These are phyloP conservation scores for Venustoraphidia nigricollis DNA, from an alignment of 2,888 invertebrate genomes.

Conservation along the genomic window DNA sequence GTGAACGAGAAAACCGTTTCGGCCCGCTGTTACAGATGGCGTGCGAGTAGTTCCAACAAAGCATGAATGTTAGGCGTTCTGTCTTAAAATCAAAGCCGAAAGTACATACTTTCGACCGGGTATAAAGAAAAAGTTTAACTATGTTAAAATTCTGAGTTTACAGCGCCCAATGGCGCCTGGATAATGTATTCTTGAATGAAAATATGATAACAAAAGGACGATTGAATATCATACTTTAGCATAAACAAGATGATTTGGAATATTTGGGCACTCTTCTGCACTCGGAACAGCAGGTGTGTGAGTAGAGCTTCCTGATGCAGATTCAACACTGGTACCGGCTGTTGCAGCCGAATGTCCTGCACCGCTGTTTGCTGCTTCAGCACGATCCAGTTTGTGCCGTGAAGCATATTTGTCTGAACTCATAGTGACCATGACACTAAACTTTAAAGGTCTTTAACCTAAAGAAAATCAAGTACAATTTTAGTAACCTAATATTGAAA, in stretches of 20 bases:
- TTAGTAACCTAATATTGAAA: too few species aligned
- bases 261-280: conserved; percentile 71
- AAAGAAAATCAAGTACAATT: too few species aligned
- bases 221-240: conserved; percentile 1
- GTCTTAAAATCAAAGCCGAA: too few species aligned
- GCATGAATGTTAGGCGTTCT: too few species aligned
- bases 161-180: too few species aligned
- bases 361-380: conserved; percentile 27
- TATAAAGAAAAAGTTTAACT: not conserved
- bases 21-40: too few species aligned
- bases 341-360: conserved; percentile 23
- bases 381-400: conserved; percentile 38
- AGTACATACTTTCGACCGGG: too few species aligned
- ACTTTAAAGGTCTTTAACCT: not conserved
- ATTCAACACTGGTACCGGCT: conserved; percentile 13
- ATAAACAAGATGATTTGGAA: conserved; percentile 78
- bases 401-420: conserved; percentile 44
- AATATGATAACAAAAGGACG: too few species aligned
- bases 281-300: conserved; percentile 15
- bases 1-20: too few species aligned
- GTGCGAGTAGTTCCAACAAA: too few species aligned
- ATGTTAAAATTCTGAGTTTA: too few species aligned
- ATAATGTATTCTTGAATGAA: too few species aligned
- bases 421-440: conserved; percentile 46
- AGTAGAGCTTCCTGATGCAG: conserved; percentile 15